Evolutionary conservation across 2,888 invertebrate genomes (phyloP).

Genomic region (Thalpophila matura): DNA sequence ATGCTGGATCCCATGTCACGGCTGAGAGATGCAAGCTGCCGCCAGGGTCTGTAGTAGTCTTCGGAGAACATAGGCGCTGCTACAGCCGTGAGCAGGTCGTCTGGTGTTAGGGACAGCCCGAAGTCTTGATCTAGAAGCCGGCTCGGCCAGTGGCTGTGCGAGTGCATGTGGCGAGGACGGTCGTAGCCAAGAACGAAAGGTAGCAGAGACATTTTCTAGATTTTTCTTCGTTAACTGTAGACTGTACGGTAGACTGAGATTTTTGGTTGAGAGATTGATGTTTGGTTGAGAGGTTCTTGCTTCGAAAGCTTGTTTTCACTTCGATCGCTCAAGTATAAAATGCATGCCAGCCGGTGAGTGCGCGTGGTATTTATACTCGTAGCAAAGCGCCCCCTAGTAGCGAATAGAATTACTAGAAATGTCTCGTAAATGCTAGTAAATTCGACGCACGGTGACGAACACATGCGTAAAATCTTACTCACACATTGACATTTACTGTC

Average conservation of each 20-base stretch:
- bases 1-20: conserved; percentile 88
- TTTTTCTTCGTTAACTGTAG: too few species aligned
- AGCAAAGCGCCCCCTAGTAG: conserved; percentile 73
- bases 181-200: conserved; percentile 73
- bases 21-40: conserved; percentile 79
- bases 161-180: conserved; percentile 56
- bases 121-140: conserved; percentile 82
- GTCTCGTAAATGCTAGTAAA: conserved; percentile 16
- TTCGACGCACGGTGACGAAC: not conserved
- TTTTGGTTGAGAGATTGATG: too few species aligned
- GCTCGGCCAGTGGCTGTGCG: conserved; percentile 65
- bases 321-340: conserved; percentile 63
- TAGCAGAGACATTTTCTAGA: conserved; percentile 73
- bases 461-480: not conserved
- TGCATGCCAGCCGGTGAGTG: conserved; percentile 37
- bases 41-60: conserved; percentile 79
- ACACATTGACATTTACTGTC: not conserved
- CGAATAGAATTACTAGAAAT: conserved; percentile 68
- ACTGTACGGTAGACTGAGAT: conserved; percentile 5
- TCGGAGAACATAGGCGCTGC: conserved; percentile 69
- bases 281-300: not conserved
- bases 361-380: conserved; percentile 67
- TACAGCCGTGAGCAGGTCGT: conserved; percentile 76
- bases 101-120: conserved; percentile 79
- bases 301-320: conserved; percentile 41